Evolutionary conservation across 2,888 invertebrate species (phyloP).

Genomic region (Philonicus albiceps): DNA sequence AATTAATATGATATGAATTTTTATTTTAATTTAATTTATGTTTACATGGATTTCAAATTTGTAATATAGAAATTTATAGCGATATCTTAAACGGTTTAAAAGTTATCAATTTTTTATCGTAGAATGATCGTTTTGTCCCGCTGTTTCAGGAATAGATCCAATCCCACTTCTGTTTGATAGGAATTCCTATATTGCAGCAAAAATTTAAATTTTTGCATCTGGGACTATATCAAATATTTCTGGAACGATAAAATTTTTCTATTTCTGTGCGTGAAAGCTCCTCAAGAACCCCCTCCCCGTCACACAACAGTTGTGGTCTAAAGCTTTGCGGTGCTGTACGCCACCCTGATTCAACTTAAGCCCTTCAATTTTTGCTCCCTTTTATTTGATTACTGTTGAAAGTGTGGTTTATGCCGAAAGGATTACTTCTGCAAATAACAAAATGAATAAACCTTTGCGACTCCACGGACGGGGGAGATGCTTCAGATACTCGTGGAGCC

Average conservation of each 20-base stretch:
- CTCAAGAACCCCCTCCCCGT: not conserved
- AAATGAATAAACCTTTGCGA: not conserved
- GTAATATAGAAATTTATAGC: too few species aligned
- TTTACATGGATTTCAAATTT: too few species aligned
- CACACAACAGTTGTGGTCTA: not conserved
- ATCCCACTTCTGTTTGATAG: not conserved
- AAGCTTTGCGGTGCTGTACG: not conserved
- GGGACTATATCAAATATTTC: not conserved
- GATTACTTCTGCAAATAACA: not conserved
- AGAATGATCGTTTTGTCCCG: not conserved
- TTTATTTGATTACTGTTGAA: not conserved
- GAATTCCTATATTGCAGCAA: not conserved
- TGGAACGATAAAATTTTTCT: not conserved
- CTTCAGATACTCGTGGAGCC: not conserved
- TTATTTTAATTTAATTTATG: too few species aligned
- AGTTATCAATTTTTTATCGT: too few species aligned
- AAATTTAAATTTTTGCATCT: not conserved
- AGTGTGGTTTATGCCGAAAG: not conserved
- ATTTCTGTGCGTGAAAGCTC: not conserved
- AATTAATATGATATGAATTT: too few species aligned
- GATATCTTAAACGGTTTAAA: too few species aligned
- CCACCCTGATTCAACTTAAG: not conserved
- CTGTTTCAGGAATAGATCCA: not conserved
- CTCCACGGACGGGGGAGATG: not conserved
- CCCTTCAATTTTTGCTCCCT: not conserved